Evolutionary conservation across 2,113 vertebrate genomes (phyloP).

Genomic region (Gasterosteus aculeatus): DNA sequence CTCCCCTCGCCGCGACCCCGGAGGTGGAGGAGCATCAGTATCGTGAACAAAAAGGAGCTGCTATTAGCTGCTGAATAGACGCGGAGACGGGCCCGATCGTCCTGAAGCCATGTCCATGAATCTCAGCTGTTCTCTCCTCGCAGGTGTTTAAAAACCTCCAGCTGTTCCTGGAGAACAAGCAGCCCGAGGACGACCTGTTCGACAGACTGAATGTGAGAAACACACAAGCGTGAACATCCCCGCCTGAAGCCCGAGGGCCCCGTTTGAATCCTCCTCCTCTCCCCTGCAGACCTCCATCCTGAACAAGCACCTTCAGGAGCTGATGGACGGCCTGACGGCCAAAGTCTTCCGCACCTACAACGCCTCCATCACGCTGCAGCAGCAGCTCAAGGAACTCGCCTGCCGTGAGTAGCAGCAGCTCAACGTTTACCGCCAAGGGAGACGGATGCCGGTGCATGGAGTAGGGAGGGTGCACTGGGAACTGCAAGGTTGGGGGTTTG

Average conservation of each 20-base stretch:
- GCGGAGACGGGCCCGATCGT: too few relatives aligned
- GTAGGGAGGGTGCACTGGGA: too few relatives aligned
- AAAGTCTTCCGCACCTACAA: constrained; percentile 99
- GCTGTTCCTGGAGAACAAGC: constrained; percentile 97
- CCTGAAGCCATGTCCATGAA: neutral
- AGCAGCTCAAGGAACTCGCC: constrained; percentile 94
- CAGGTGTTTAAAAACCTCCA: constrained; percentile 98
- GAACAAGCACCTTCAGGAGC: constrained; percentile 98
- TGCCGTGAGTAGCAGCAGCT: constrained; percentile 82
- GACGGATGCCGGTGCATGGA: too few relatives aligned
- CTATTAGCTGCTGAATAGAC: too few relatives aligned
- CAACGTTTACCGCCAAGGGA: neutral
- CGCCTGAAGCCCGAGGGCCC: neutral
- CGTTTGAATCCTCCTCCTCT: constrained; percentile 75
- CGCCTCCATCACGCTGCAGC: constrained; percentile 97
- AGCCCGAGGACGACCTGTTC: constrained; percentile 96
- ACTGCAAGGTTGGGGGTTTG: too few relatives aligned
- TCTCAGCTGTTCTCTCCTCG: constrained; percentile 11
- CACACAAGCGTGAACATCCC: neutral
- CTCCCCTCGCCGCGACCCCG: too few relatives aligned
- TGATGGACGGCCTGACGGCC: constrained; percentile 98
- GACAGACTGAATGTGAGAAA: constrained; percentile 94
- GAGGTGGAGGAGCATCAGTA: too few relatives aligned
- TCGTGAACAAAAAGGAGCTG: too few relatives aligned
- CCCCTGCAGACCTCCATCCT: constrained; percentile 91